Evolutionary conservation across 2,888 invertebrate species (phyloP).

Genomic region (Eugnorisma glareosa): DNA sequence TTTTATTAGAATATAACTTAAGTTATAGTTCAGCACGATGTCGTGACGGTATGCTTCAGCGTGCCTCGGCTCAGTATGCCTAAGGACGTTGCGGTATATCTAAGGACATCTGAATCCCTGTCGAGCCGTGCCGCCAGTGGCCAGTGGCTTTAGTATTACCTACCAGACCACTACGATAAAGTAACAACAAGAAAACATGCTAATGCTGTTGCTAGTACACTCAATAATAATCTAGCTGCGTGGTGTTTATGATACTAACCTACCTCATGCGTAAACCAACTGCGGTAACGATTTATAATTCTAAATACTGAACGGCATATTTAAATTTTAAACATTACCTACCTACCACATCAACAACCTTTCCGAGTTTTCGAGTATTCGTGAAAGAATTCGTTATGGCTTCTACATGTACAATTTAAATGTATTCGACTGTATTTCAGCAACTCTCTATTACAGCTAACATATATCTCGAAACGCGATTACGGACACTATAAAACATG

Average conservation of each 20-base stretch:
- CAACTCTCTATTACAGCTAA: background rate
- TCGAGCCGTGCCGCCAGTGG: background rate
- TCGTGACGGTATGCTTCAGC: too few species aligned
- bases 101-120: background rate
- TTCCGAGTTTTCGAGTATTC: background rate
- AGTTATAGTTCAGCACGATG: too few species aligned
- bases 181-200: background rate
- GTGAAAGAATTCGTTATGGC: background rate
- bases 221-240: background rate
- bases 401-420: background rate
- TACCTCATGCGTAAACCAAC: background rate
- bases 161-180: background rate
- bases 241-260: conserved; percentile 14
- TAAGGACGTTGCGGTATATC: too few species aligned
- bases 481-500: background rate
- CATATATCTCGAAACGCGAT: background rate
- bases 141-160: background rate
- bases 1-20: too few species aligned
- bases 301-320: background rate
- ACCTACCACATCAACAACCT: background rate
- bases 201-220: background rate
- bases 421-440: background rate
- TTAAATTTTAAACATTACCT: background rate
- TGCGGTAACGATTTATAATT: background rate
- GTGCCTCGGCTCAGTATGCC: too few species aligned